A percentile compares a stretch with the other conserved stretches of the same genome.
phyloP scores from a whole-genome alignment of 2,113 vertebrate genomes.

The Nothobranchius kuhntae region DNA sequence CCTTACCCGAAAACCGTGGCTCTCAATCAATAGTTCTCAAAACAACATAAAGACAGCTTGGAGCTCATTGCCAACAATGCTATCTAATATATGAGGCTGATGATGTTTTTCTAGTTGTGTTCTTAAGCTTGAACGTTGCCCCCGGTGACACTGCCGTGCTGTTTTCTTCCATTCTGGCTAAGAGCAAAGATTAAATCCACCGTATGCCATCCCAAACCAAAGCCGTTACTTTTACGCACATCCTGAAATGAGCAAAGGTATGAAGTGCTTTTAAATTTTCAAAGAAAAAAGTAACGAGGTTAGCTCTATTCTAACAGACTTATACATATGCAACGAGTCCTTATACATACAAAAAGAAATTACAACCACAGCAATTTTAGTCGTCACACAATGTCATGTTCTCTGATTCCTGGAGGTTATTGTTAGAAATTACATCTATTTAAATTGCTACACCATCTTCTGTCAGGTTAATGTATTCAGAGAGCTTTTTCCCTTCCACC shows the following conservation, averaged over 20 bases:
- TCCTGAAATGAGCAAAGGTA: constrained; percentile 41
- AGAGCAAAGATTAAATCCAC: constrained; percentile 41
- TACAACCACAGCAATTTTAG: constrained; percentile 71
- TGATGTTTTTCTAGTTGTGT: constrained; percentile 61
- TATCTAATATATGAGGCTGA: constrained; percentile 51
- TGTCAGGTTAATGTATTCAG: constrained; percentile 67
- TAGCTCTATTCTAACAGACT: constrained; percentile 65
- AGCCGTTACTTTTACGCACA: constrained; percentile 32
- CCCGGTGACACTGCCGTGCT: constrained; percentile 15
- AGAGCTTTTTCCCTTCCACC: constrained; percentile 20
- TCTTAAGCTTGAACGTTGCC: constrained; percentile 28
- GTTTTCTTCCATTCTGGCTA: constrained; percentile 25
- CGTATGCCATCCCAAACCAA: constrained; percentile 36
- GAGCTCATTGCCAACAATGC: constrained; percentile 43
- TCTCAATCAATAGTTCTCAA: constrained; percentile 49
- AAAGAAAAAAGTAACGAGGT: constrained; percentile 68
- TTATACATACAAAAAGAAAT: constrained; percentile 57
- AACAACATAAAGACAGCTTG: constrained; percentile 27
- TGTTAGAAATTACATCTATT: constrained; percentile 71
- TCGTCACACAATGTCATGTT: constrained; percentile 63
- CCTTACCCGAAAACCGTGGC: constrained; percentile 30
- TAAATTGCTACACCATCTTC: constrained; percentile 58
- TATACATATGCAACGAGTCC: constrained; percentile 75
- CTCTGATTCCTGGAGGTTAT: constrained; percentile 71
- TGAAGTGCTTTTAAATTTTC: constrained; percentile 52